These are phyloP conservation scores for Spinus pinus DNA, from an alignment of 2,797 vertebrate species.

Conservation along the genomic window DNA sequence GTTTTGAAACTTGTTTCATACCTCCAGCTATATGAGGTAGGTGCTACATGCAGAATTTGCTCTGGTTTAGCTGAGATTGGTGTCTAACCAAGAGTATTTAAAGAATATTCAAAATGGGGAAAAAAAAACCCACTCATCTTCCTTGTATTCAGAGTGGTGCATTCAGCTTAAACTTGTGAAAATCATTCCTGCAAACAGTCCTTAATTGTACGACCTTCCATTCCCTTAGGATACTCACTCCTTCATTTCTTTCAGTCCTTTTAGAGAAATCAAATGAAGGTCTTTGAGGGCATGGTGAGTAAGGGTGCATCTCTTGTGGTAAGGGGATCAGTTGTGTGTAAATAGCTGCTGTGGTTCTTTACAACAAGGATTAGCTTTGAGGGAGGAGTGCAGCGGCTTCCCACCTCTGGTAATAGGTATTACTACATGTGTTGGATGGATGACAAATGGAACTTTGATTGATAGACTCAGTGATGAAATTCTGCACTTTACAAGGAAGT, in stretches of 20 bases:
- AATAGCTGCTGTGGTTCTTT: background rate
- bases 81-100: background rate
- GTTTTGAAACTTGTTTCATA: background rate
- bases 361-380: background rate
- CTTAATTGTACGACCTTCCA: background rate
- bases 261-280: background rate
- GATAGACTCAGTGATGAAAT: slow-evolving; percentile 20
- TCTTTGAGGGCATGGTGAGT: background rate
- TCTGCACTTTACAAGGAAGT: slow-evolving; percentile 8
- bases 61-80: background rate
- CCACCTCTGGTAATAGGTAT: background rate
- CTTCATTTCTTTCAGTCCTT: background rate
- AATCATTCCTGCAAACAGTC: background rate
- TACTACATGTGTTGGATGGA: background rate
- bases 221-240: background rate
- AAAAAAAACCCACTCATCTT: background rate
- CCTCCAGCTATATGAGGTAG: background rate
- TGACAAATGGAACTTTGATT: slow-evolving; percentile 14
- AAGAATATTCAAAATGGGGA: background rate
- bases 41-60: background rate
- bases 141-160: background rate
- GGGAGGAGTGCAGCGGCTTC: background rate
- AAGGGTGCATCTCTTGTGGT: background rate
- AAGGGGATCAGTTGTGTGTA: background rate
- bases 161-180: background rate